These are phyloP conservation scores for Ceryle rudis DNA, from an alignment of 2,797 vertebrate species.

Conservation along the genomic window DNA sequence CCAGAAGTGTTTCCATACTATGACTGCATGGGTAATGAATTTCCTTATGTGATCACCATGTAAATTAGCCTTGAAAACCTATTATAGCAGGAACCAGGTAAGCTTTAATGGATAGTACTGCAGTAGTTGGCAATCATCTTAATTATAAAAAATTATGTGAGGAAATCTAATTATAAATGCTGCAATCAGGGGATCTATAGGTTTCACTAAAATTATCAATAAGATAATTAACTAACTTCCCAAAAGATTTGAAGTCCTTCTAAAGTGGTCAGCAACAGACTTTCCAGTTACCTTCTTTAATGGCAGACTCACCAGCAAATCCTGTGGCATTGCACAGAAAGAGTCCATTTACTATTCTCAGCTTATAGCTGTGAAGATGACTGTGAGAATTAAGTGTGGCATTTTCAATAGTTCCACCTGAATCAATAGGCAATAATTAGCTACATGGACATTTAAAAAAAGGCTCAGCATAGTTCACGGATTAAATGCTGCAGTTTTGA, in stretches of 20 bases:
- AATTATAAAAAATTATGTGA: slow-evolving; percentile 23
- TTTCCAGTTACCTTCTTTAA: background rate
- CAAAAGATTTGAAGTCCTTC: background rate
- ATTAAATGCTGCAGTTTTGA: background rate
- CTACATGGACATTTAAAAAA: background rate
- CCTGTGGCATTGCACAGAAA: background rate
- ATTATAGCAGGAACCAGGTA: background rate
- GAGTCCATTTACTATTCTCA: background rate
- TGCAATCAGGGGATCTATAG: background rate
- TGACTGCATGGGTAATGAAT: background rate
- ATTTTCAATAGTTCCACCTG: background rate
- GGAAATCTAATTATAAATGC: background rate
- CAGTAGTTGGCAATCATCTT: background rate
- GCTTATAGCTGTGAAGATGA: background rate
- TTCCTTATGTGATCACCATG: background rate
- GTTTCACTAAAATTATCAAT: background rate
- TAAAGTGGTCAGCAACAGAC: background rate
- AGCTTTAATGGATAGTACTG: background rate
- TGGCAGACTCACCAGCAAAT: background rate
- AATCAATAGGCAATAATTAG: background rate
- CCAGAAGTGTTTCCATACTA: background rate
- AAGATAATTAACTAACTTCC: background rate
- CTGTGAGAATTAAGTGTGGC: background rate
- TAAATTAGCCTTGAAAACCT: slow-evolving; percentile 18
- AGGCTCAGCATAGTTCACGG: background rate